Conservation (phyloP, 2,888 invertebrate genomes). For the Neoaliturus tenellus region DNA sequence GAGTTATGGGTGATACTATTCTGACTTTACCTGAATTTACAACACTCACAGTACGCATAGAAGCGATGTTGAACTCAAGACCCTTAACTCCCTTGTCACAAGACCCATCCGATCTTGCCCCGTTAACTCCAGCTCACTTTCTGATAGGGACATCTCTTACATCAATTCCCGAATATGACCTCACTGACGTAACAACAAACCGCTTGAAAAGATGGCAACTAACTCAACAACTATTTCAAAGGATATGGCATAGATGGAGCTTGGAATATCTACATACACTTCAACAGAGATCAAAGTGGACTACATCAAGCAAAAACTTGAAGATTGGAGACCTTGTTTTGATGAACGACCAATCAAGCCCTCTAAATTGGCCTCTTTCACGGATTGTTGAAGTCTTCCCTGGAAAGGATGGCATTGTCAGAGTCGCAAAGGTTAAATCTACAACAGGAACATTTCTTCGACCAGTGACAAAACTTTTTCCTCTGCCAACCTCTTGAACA, state of each 20-base stretch:
- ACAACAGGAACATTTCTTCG: too few relatives aligned
- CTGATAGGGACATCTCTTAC: slow-evolving; percentile 65
- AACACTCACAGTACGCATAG: slow-evolving; percentile 66
- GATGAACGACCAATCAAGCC: slow-evolving; percentile 64
- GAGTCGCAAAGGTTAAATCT: slow-evolving; percentile 56
- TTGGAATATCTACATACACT: slow-evolving; percentile 66
- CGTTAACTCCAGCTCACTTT: slow-evolving; percentile 69
- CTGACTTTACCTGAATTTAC: slow-evolving; percentile 68
- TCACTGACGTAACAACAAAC: too few relatives aligned
- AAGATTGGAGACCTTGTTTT: slow-evolving; percentile 65
- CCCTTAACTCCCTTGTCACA: slow-evolving; percentile 66
- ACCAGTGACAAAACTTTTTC: too few relatives aligned
- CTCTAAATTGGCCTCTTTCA: slow-evolving; percentile 66
- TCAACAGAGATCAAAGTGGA: slow-evolving; percentile 67
- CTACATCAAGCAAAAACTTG: slow-evolving; percentile 51
- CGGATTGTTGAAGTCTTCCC: slow-evolving; percentile 64
- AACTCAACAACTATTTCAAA: slow-evolving; percentile 66
- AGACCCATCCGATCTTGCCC: slow-evolving; percentile 62
- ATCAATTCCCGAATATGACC: slow-evolving; percentile 64
- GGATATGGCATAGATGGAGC: slow-evolving; percentile 66
- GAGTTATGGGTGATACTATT: slow-evolving; percentile 60
- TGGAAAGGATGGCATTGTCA: slow-evolving; percentile 65
- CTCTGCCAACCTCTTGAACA: too few relatives aligned
- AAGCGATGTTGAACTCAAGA: slow-evolving; percentile 67
- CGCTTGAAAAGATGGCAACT: too few relatives aligned